Evolutionary conservation across 2,797 vertebrate genomes (phyloP).

Genomic region (Manis pentadactyla): DNA sequence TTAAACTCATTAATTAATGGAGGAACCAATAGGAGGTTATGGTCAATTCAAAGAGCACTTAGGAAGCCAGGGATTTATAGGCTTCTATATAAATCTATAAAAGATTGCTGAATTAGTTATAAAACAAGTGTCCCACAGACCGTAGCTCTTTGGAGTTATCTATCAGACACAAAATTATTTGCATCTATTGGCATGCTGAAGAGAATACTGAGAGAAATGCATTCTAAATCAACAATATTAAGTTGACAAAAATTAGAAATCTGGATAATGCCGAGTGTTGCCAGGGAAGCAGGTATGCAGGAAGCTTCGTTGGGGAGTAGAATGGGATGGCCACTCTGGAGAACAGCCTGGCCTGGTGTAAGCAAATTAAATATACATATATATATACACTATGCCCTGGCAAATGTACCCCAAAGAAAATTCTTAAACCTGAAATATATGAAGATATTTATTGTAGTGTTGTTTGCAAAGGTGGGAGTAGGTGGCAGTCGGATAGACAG

Average conservation of each 20-base stretch:
- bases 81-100: background rate
- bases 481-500: background rate
- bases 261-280: background rate
- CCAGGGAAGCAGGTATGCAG: background rate
- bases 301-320: background rate
- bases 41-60: background rate
- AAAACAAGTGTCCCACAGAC: background rate
- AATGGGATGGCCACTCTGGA: background rate
- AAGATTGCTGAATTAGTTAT: background rate
- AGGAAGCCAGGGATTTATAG: background rate
- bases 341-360: background rate
- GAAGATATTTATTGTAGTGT: background rate
- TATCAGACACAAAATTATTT: conserved; percentile 1
- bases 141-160: background rate
- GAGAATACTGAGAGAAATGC: background rate
- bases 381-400: background rate
- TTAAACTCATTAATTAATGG: conserved; percentile 3
- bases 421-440: background rate
- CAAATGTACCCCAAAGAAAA: background rate
- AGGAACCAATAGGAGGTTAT: background rate
- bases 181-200: background rate
- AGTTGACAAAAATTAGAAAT: background rate
- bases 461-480: background rate
- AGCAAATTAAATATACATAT: background rate
- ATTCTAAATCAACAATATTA: background rate